Conservation (phyloP, 1,140 invertebrate species). For the Panagrolaimus sp. region DNA sequence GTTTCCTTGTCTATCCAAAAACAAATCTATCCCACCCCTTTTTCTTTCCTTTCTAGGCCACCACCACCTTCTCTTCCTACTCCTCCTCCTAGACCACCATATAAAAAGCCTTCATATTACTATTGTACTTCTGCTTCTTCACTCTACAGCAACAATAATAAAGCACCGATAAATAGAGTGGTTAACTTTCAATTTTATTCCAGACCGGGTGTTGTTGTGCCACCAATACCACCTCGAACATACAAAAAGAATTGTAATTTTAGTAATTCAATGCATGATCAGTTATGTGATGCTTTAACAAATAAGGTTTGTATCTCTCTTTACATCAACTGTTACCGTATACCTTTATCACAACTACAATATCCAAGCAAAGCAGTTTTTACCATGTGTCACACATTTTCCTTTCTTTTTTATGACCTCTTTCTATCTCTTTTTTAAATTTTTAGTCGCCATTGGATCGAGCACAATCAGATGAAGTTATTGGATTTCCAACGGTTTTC, state of each 20-base stretch:
- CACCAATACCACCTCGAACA: neutral
- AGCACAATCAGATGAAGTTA: conserved; percentile 31
- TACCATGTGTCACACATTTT: neutral
- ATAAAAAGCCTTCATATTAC: neutral
- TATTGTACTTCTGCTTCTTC: neutral
- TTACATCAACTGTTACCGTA: too few relatives aligned
- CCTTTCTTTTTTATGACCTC: neutral
- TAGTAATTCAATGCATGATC: conserved; percentile 30
- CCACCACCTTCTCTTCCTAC: neutral
- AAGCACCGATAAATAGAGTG: too few relatives aligned
- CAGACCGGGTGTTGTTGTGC: conserved; percentile 11
- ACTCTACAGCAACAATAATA: too few relatives aligned
- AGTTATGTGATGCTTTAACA: conserved; percentile 26
- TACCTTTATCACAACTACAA: too few relatives aligned
- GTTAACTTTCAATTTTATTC: neutral
- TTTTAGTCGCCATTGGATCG: conserved; percentile 15
- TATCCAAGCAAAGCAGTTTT: too few relatives aligned
- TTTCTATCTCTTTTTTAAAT: neutral
- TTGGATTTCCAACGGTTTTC: conserved; percentile 12
- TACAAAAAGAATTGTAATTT: conserved; percentile 13
- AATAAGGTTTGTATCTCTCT: conserved; percentile 11
- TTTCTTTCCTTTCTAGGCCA: neutral
- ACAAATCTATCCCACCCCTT: too few relatives aligned
- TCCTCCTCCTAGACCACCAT: too few relatives aligned
- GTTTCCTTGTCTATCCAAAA: too few relatives aligned